Percentiles rank a stretch among this genome's conserved stretches.
Evolutionary conservation across 2,797 vertebrate genomes (phyloP).

Genomic region (Sebastes melanostomus): DNA sequence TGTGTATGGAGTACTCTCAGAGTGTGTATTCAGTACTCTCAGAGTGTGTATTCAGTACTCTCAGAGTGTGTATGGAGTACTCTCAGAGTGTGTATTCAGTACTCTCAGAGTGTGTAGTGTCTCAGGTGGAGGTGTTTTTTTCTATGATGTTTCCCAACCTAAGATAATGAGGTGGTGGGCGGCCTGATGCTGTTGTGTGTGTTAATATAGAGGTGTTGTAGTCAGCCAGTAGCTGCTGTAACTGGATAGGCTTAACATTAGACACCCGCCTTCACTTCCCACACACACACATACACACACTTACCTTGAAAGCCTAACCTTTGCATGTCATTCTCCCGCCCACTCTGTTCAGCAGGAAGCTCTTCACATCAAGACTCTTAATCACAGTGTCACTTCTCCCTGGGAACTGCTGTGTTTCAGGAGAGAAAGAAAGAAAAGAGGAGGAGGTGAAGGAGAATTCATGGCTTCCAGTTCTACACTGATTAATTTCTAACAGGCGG

Average conservation of each 20-base stretch:
- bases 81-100: too few relatives aligned
- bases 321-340: slow-evolving; percentile 19
- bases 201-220: slow-evolving; percentile 5
- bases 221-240: not conserved
- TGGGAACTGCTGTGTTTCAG: slow-evolving; percentile 35
- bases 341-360: slow-evolving; percentile 48
- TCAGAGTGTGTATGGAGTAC: too few relatives aligned
- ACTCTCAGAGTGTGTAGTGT: not conserved
- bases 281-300: slow-evolving; percentile 13
- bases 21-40: too few relatives aligned
- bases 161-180: slow-evolving; percentile 15
- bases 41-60: too few relatives aligned
- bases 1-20: too few relatives aligned
- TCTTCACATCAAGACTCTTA: slow-evolving; percentile 50
- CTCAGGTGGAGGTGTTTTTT: not conserved
- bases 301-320: slow-evolving; percentile 17
- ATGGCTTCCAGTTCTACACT: slow-evolving; percentile 32
- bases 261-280: not conserved
- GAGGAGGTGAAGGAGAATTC: slow-evolving; percentile 29
- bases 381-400: slow-evolving; percentile 58
- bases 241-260: not conserved
- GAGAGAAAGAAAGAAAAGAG: slow-evolving; percentile 14
- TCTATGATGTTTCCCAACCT: not conserved
- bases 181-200: slow-evolving; percentile 8
- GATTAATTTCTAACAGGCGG: slow-evolving; percentile 43